phyloP scores from a whole-genome alignment of 1,140 invertebrate species.

The Muscidifurax raptorellus region DNA sequence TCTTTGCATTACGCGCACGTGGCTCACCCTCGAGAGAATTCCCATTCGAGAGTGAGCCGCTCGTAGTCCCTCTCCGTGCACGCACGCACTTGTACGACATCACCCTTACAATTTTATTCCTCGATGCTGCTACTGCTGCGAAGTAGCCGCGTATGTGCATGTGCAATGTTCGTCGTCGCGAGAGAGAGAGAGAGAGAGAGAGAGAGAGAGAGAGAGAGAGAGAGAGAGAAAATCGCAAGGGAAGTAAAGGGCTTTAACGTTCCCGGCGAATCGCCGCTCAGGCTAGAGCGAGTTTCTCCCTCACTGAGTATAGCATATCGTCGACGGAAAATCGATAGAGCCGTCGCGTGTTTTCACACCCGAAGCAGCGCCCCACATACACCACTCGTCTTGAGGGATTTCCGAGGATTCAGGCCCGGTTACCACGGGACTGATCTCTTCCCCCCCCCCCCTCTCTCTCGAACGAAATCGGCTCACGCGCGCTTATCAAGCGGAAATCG shows the following conservation, averaged over 20 bases:
- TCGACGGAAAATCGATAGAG: constrained; percentile 30
- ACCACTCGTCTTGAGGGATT: neutral
- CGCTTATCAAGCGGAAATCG: neutral
- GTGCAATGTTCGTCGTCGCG: neutral
- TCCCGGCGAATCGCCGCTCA: neutral
- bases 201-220: no score
- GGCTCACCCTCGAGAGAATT: neutral
- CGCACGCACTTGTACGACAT: constrained; percentile 54
- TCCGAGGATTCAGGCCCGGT: neutral
- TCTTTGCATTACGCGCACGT: neutral
- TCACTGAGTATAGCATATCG: neutral
- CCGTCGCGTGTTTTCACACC: neutral
- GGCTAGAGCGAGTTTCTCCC: neutral
- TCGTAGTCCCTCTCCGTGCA: neutral
- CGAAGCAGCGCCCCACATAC: neutral
- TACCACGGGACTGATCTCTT: neutral
- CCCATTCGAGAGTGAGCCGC: neutral
- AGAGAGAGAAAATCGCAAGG: neutral
- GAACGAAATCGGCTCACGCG: neutral
- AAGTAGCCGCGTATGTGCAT: neutral
- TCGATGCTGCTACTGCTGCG: neutral
- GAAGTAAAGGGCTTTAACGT: constrained; percentile 12
- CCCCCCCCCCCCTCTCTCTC: no score
- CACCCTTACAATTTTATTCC: constrained; percentile 33
- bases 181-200: no score